phyloP scores from a whole-genome alignment of 2,888 invertebrate genomes.

The Apamea monoglypha region DNA sequence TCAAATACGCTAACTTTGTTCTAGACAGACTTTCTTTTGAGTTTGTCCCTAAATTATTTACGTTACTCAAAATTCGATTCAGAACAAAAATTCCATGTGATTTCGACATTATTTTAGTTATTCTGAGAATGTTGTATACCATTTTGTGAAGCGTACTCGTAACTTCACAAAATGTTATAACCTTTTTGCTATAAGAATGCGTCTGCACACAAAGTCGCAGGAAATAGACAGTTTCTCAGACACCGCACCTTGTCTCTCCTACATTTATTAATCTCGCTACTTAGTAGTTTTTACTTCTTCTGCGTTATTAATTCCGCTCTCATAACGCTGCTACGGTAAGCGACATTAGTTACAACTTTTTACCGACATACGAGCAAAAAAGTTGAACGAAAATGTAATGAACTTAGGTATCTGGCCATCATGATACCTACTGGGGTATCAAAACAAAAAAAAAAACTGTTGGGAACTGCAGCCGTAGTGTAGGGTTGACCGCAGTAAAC shows the following conservation, averaged over 20 bases:
- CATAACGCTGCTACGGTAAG: conserved; percentile 30
- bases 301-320: conserved; percentile 48
- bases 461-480: conserved; percentile 70
- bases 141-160: not conserved
- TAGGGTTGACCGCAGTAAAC: conserved; percentile 75
- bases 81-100: conserved; percentile 20
- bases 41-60: conserved; percentile 37
- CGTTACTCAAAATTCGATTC: conserved; percentile 23
- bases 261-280: conserved; percentile 57
- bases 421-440: conserved; percentile 32
- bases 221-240: conserved; percentile 34
- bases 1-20: conserved; percentile 58
- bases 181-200: conserved; percentile 13
- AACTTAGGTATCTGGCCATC: conserved; percentile 45
- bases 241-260: conserved; percentile 23
- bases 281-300: conserved; percentile 54
- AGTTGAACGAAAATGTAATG: conserved; percentile 38
- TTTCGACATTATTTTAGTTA: conserved; percentile 15
- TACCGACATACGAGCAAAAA: conserved; percentile 35
- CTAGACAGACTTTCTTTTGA: conserved; percentile 47
- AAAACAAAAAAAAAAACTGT: conserved; percentile 50
- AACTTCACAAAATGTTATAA: not conserved
- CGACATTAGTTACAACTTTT: conserved; percentile 46
- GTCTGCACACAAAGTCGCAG: conserved; percentile 10
- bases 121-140: conserved; percentile 5